Conservation (phyloP, 2,888 invertebrate species). For the Amphipyra tragopoginis region DNA sequence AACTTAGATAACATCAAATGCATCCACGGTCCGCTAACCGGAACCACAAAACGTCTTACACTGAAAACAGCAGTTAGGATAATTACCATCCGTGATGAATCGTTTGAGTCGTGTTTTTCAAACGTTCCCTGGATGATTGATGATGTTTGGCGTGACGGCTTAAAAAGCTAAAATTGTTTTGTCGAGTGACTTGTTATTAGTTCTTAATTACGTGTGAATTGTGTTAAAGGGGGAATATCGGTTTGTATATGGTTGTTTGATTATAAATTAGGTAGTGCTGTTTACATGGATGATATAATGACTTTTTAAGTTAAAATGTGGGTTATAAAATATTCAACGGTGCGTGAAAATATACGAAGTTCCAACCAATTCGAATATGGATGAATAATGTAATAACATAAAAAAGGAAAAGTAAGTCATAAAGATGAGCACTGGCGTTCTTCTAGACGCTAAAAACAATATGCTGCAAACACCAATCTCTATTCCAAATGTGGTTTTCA, state of each 20-base stretch:
- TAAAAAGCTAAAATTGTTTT: constrained; percentile 61
- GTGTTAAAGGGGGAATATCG: constrained; percentile 18
- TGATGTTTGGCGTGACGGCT: constrained; percentile 50
- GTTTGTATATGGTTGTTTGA: constrained; percentile 13
- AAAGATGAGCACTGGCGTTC: too few species aligned
- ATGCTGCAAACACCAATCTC: too few species aligned
- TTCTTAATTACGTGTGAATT: constrained; percentile 52
- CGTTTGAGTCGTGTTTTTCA: constrained; percentile 66
- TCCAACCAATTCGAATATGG: neutral
- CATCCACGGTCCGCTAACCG: constrained; percentile 44
- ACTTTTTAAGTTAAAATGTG: neutral
- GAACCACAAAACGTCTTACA: constrained; percentile 56
- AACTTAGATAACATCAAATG: constrained; percentile 51
- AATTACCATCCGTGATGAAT: constrained; percentile 68
- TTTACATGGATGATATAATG: neutral
- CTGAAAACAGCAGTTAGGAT: constrained; percentile 61
- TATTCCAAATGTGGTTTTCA: too few species aligned
- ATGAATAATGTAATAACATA: too few species aligned
- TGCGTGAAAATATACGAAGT: neutral
- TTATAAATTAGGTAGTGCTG: constrained; percentile 10
- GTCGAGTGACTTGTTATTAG: constrained; percentile 57
- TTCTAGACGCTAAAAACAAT: too few species aligned
- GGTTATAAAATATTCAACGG: neutral
- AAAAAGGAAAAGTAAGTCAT: too few species aligned
- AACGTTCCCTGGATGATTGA: constrained; percentile 63